Evolutionary conservation across 2,113 vertebrate species (phyloP), one percentile per base, ranked within the genome.

Genomic region (Passer domesticus): DNA sequence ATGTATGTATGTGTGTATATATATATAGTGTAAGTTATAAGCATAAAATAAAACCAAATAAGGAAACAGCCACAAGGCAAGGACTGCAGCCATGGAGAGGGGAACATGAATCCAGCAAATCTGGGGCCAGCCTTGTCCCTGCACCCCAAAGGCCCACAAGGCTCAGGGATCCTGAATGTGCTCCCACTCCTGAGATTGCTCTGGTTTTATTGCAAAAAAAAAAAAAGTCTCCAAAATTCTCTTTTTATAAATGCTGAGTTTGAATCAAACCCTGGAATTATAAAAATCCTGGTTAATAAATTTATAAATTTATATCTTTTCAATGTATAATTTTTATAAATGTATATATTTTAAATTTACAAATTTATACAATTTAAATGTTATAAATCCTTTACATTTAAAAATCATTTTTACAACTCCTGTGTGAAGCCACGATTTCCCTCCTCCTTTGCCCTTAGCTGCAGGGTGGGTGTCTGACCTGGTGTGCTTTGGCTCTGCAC

Each of bases 31-130:
- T 77, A 97, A 97, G 93, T 46, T 46, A 22, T 46, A 22, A 46
- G 46, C 58, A 92, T 86, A 94, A 96, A 96, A 69, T 56, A 79
- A 92, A 95, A 33, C 37, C 85, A 89, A 94, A 63, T 27, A 64
- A 96, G 87, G 92, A 69, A 50, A 82, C 13, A 72, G 23, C 23
- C 47, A 24, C 23, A 24, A 23, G 22, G 24, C 46, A 77, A 83
- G 52, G 39, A 25, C 4, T 49, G 37, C 19, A 18, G 27, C 1
- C 0, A 25, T 27, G 41, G 59, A 55, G 31, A 91, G 18, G 10
- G 10, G 33, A 44, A 16, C 37, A 13, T 0, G 9, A 60, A 82
- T 25, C 33, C 83, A 47, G 49, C 28, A 53, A 21, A 76, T 3
- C n/a, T 12, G 5, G 13, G 60, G 10, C 23, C 20, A 66, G 10